Evolutionary conservation across 2,888 invertebrate species (phyloP).

Genomic region (Lasioglossum oenotherae): DNA sequence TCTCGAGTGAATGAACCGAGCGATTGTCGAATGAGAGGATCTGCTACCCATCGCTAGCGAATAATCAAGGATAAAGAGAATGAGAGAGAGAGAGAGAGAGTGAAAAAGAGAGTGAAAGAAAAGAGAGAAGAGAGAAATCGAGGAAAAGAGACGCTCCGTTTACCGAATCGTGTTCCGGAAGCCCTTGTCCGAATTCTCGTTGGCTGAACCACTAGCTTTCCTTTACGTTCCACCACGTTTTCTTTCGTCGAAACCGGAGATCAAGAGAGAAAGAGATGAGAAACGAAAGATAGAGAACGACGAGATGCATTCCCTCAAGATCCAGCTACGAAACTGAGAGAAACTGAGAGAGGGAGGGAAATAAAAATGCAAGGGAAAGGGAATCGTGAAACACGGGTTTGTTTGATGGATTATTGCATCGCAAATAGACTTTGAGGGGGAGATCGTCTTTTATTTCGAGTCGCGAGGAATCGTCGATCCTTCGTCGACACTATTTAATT

Average conservation of each 20-base stretch:
- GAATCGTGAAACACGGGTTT: not conserved
- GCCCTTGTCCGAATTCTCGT: constrained; percentile 63
- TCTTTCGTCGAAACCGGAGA: constrained; percentile 47
- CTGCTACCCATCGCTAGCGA: constrained; percentile 67
- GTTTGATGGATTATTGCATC: constrained; percentile 14
- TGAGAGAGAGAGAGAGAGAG: not conserved
- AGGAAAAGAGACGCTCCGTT: constrained; percentile 26
- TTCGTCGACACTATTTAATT: constrained; percentile 70
- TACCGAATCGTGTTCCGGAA: constrained; percentile 43
- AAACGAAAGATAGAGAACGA: not conserved
- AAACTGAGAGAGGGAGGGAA: not conserved
- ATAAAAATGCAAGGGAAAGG: not conserved
- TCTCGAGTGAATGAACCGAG: constrained; percentile 64
- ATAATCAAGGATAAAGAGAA: not conserved
- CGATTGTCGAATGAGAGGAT: constrained; percentile 73
- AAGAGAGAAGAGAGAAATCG: not conserved
- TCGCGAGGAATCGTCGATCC: constrained; percentile 39
- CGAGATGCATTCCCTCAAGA: not conserved
- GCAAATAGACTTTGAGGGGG: constrained; percentile 1
- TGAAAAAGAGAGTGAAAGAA: not conserved
- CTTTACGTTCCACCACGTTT: constrained; percentile 59
- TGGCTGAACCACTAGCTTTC: constrained; percentile 54
- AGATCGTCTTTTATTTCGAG: constrained; percentile 23
- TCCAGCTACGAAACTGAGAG: not conserved
- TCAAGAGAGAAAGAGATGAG: constrained; percentile 2